A percentile compares a stretch with the other conserved stretches of the same genome.
These are phyloP conservation scores for Plebejus anna DNA, from an alignment of 2,888 invertebrate genomes.

Conservation along the genomic window DNA sequence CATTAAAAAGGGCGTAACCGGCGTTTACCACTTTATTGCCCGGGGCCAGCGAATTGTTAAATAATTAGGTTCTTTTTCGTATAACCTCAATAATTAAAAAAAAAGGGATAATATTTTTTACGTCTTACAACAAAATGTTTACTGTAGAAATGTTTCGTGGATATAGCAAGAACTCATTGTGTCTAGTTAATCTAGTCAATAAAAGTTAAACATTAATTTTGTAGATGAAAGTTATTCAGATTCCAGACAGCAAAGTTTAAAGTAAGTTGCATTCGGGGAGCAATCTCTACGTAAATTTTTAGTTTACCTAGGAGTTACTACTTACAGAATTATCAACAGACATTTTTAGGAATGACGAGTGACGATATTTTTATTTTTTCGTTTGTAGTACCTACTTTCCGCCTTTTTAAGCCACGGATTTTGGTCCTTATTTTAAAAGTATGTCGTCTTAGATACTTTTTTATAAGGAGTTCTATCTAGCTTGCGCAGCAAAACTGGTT, in stretches of 20 bases:
- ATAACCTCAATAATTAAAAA: no score
- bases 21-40: no score
- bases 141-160: not conserved
- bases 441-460: not conserved
- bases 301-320: not conserved
- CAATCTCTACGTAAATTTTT: conserved; percentile 22
- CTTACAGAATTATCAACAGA: not conserved
- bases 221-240: conserved; percentile 7
- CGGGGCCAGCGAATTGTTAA: no score
- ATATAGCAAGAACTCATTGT: not conserved
- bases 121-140: not conserved
- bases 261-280: conserved; percentile 16
- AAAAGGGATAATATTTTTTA: no score
- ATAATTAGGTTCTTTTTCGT: no score
- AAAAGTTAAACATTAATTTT: conserved; percentile 24
- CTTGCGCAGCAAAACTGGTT: not conserved
- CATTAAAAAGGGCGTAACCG: no score
- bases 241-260: conserved; percentile 23
- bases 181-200: not conserved
- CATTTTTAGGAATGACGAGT: not conserved
- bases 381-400: no score
- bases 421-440: not conserved
- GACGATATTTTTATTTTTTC: not conserved
- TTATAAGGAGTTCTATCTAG: not conserved
- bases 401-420: not conserved